Evolutionary conservation across 2,888 invertebrate species (phyloP), one percentile per base, ranked within the genome.

Genomic region (Pristionchus exspectatus): DNA sequence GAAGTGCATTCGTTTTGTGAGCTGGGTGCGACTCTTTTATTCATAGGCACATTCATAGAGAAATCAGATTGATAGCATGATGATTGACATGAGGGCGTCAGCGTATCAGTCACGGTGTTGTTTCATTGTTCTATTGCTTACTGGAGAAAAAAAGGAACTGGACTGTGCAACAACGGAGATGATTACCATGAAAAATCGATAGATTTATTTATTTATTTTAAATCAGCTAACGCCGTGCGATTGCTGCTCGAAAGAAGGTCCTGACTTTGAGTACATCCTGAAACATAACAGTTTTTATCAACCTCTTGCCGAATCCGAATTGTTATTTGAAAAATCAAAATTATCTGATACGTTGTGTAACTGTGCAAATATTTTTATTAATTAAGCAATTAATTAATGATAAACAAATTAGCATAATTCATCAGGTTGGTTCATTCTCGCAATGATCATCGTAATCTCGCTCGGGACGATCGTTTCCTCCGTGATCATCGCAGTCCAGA

Each of bases 391-490:
- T n/a, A 69, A 69, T n/a, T 69, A 69, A 69, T 27, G 30, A n/a
- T 30, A 50, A 50, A 50, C 44, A 4, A 69, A 69, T 69, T 27
- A 50, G 9, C 44, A 27, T 56, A 50, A 16, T 56, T 56, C 21
- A 94, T 54, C 94, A 96, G 95, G 96, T 90, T 93, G 96, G 91
- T 96, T 96, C 92, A 96, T 96, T 90, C 95, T 96, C 44, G 95
- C 95, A 9, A 96, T 96, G 91, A 96, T 96, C 83, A 95, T 95
- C 16, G 95, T 96, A 44, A 96, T 96, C 33, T 96, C 96, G 0
- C 94, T 95, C 21, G 96, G 96, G 69, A 96, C 96, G 12, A 95
- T 95, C 18, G 95, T 96, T 93, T 96, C 96, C 12, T 95, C 95
- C 9, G 94, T 96, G 59, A 95, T 96, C 27, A 94, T 96, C 87